These are phyloP conservation scores for Gonioctena quinquepunctata DNA, from an alignment of 1,140 invertebrate species.

Conservation along the genomic window DNA sequence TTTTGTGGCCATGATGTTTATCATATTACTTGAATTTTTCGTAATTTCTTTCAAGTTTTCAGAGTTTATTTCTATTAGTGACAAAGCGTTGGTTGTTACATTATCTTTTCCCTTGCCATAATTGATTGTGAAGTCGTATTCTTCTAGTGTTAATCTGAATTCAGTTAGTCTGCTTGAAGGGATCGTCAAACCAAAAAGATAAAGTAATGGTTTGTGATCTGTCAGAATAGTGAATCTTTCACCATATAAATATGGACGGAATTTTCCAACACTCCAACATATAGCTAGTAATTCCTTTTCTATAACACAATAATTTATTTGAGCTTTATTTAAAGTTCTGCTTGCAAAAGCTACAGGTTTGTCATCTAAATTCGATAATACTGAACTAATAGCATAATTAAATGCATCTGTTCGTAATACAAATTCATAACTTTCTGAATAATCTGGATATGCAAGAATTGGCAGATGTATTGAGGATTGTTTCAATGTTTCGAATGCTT, in stretches of 20 bases:
- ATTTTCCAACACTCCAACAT: neutral
- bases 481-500: constrained; percentile 40
- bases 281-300: constrained; percentile 14
- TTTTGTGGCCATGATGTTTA: too few species aligned
- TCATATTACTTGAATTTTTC: too few species aligned
- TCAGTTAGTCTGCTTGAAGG: constrained; percentile 15
- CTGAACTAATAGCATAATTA: neutral
- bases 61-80: too few species aligned
- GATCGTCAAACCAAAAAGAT: constrained; percentile 20
- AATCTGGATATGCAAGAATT: constrained; percentile 51
- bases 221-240: constrained; percentile 12
- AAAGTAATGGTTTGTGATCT: constrained; percentile 10
- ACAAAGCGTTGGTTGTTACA: constrained; percentile 9
- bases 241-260: constrained; percentile 7
- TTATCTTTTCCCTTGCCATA: constrained; percentile 18
- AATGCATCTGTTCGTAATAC: constrained; percentile 7
- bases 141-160: constrained; percentile 14
- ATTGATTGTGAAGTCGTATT: constrained; percentile 16
- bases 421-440: constrained; percentile 25
- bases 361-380: constrained; percentile 5
- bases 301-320: constrained; percentile 13
- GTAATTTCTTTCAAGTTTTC: too few species aligned
- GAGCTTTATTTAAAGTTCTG: constrained; percentile 12
- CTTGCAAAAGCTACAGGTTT: neutral
- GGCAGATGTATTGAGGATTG: constrained; percentile 42